phyloP scores from a whole-genome alignment of 2,113 vertebrate genomes.

The Varanus salvator region DNA sequence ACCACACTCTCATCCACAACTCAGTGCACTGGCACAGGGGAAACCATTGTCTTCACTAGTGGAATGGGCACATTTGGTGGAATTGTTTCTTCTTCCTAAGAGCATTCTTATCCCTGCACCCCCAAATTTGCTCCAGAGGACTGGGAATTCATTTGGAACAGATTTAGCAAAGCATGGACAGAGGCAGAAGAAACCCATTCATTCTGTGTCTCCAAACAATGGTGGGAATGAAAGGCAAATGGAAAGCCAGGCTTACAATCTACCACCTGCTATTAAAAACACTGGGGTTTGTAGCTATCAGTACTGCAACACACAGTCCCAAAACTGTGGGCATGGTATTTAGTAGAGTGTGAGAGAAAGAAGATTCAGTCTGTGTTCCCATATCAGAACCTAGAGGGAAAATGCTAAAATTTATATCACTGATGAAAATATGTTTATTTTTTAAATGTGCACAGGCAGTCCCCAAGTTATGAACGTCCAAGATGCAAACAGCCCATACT shows the following conservation, averaged over 20 bases:
- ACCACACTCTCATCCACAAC: neutral
- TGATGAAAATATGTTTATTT: neutral
- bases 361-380: neutral
- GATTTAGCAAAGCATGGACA: no score
- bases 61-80: neutral
- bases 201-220: neutral
- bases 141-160: neutral
- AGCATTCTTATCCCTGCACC: no score
- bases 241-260: neutral
- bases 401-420: conserved; percentile 15
- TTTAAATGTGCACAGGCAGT: no score
- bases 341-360: conserved; percentile 1
- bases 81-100: neutral
- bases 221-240: neutral
- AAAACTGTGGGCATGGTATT: conserved; percentile 9
- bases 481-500: no score
- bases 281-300: neutral
- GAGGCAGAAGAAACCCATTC: neutral
- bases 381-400: conserved; percentile 7
- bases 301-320: neutral
- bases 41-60: neutral
- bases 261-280: neutral
- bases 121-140: no score
- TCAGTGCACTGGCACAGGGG: neutral
- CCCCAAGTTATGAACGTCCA: no score